Conservation (phyloP, 2,888 invertebrate genomes). For the Euproctis similis region DNA sequence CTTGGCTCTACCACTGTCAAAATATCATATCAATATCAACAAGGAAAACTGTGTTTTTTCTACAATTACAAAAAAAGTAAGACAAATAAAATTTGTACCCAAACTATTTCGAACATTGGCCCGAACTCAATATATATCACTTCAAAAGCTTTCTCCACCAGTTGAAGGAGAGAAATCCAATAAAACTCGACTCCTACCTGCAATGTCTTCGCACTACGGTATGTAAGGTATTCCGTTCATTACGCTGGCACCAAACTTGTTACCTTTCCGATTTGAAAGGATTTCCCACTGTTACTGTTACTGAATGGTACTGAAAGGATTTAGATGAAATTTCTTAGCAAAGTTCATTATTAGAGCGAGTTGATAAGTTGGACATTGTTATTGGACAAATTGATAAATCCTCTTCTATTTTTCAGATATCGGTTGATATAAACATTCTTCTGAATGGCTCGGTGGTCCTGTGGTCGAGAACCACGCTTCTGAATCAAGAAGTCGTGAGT, state of each 20-base stretch:
- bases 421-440: too few species aligned
- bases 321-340: constrained; percentile 48
- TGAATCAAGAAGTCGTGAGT: too few species aligned
- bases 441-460: too few species aligned
- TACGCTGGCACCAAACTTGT: constrained; percentile 58
- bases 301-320: constrained; percentile 22
- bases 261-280: constrained; percentile 53
- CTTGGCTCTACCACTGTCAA: too few species aligned
- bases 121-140: constrained; percentile 45
- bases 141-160: constrained; percentile 30
- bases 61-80: background rate
- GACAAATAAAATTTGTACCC: constrained; percentile 7
- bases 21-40: too few species aligned
- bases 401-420: too few species aligned
- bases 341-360: constrained; percentile 15
- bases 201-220: constrained; percentile 51
- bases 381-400: too few species aligned
- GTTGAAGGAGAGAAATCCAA: constrained; percentile 51
- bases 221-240: constrained; percentile 60
- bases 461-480: too few species aligned
- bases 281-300: constrained; percentile 41
- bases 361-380: too few species aligned
- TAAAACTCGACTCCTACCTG: constrained; percentile 49
- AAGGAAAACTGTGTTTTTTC: too few species aligned
- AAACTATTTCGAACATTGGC: constrained; percentile 24